A percentile compares a stretch with the other conserved stretches of the same genome.
Evolutionary conservation across 2,888 invertebrate species (phyloP).

Genomic region (Petrolisthes manimaculis): DNA sequence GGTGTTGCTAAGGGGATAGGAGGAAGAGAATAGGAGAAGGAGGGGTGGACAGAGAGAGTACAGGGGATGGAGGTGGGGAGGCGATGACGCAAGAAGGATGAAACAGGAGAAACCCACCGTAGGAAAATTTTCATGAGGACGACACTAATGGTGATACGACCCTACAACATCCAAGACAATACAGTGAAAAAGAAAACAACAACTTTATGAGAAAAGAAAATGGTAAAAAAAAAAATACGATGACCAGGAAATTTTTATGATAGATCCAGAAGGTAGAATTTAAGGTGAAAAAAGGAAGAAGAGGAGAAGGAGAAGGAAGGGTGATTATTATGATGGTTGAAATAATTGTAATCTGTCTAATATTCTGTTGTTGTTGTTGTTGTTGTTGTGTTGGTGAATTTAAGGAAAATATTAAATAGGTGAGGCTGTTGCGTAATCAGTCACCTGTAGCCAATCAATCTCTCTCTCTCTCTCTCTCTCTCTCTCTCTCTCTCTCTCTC

Average conservation of each 20-base stretch:
- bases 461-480: not conserved
- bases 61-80: not conserved
- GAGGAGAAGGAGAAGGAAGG: slow-evolving; percentile 8
- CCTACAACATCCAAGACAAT: too few relatives aligned
- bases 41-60: not conserved
- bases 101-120: not conserved
- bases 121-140: not conserved
- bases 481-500: not conserved
- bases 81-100: not conserved
- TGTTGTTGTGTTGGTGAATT: not conserved
- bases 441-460: too few relatives aligned
- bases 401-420: not conserved
- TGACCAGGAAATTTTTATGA: too few relatives aligned
- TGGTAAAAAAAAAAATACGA: too few relatives aligned
- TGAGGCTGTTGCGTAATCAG: not conserved
- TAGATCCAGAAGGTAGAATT: not conserved
- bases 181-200: too few relatives aligned
- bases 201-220: too few relatives aligned
- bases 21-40: not conserved
- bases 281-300: not conserved
- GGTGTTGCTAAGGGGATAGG: not conserved
- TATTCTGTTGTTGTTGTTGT: not conserved
- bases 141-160: not conserved
- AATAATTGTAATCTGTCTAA: too few relatives aligned
- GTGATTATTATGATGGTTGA: slow-evolving; percentile 11